Evolutionary conservation across 2,113 vertebrate species (phyloP), one percentile per base, ranked within the genome.

Genomic region (Hydrolagus affinis): DNA sequence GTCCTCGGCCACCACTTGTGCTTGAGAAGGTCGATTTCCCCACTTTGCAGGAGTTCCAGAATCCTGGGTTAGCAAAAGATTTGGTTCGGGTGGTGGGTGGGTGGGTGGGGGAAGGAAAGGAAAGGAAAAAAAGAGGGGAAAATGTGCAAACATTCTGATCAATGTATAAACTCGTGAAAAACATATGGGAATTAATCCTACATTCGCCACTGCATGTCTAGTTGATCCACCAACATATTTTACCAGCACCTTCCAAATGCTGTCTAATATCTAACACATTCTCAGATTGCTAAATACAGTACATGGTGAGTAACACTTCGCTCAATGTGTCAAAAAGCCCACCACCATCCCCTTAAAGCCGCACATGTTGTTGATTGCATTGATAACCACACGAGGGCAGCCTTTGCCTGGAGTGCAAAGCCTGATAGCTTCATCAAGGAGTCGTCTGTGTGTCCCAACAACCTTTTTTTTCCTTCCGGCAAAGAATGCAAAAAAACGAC

Each of bases 1-100:
- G 97, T 97, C 89, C 94, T 95, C 0, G 97, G 97, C 97, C 97
- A 99, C 97, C 97, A 99, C 89, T 99, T 99, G 88, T 98, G 95
- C 89, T 97, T 98, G 88, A 99, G 89, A 30, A 98, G 91, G 83
- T 99, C 97, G 95, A 99, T 98, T 89, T 99, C 97, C 0, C 98
- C 98, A 0, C 95, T 99, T 90, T 99, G 97, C 91, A 99, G 98
- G 85, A 99, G 96, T 90, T 99, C 98, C 93, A 99, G 89, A 89
- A 99, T 98, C 94, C 98, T 99, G 88, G 86, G 30, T 86, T 87
- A 87, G 92, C 19, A 92, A 32, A 90, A 77, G 17, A 70, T 3
- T 70, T 21, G 23, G 23, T 44, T 44, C 6, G 44, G 44, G 44
- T 1, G 44, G 44, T 44, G 44, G 6, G 44, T 1, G 44, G 44